These are phyloP conservation scores for Seira ritae DNA, from an alignment of 2,888 invertebrate genomes.

Conservation along the genomic window DNA sequence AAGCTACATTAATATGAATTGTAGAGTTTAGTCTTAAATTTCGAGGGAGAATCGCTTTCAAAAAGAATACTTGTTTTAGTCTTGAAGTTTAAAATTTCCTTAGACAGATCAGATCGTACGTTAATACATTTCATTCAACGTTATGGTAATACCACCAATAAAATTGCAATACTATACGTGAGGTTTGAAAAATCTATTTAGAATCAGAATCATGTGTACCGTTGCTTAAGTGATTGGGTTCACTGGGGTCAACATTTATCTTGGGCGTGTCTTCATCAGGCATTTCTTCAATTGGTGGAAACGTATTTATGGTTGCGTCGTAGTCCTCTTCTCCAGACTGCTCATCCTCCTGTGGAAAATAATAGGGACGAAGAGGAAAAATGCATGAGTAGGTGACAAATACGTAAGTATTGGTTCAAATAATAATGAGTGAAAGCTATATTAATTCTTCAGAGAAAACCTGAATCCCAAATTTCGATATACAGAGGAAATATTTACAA, in stretches of 20 bases:
- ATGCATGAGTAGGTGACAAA: background rate
- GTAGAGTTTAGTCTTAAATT: too few relatives aligned
- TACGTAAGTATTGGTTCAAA: background rate
- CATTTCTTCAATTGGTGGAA: constrained; percentile 18
- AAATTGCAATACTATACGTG: background rate
- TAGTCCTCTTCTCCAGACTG: constrained; percentile 1
- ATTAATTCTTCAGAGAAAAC: background rate
- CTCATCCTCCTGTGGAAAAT: constrained; percentile 23
- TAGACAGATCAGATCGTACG: background rate
- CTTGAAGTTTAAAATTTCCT: background rate
- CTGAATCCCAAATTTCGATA: background rate
- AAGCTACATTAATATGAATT: background rate
- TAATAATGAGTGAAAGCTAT: background rate
- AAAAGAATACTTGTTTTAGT: background rate
- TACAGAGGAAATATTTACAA: background rate
- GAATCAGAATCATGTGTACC: background rate
- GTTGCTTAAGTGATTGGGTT: background rate
- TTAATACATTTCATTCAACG: background rate
- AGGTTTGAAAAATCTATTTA: too few relatives aligned
- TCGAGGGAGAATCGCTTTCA: background rate
- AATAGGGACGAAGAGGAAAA: background rate
- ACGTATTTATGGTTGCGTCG: background rate
- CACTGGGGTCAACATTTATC: background rate
- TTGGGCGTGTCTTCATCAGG: constrained; percentile 3
- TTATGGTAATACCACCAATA: background rate